Evolutionary conservation across 2,888 invertebrate genomes (phyloP), one percentile per base, ranked within the genome.

Genomic region (Drosophila ustulata): DNA sequence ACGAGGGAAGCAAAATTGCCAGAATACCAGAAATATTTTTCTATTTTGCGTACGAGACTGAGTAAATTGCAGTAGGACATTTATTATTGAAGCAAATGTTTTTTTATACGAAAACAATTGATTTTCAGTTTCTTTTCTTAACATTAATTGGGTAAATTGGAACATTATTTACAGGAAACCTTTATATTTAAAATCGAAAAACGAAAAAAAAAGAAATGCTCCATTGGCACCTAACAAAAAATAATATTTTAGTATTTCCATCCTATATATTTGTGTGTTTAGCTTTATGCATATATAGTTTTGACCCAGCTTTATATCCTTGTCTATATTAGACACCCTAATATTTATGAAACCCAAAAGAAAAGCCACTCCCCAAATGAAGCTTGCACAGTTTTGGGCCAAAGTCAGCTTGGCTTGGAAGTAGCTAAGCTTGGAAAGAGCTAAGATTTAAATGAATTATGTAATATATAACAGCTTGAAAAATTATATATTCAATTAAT

Each of bases 321-420:
- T 88, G 88, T 88, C 88, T 88, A 88, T 88, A 88, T 88, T 88
- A 88, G 88, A 88, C 88, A 86, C 63, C 57, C 51, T 84, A 71
- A 80, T 76, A 71, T 76, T 80, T 79, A 80, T 61, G 57, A 65
- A 75, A 69, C 45, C 30, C 43, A 34, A 55, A 62, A 55, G 43
- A 45, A 39, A 46, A 23, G 9, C 45, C 39, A 50, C 41, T 47
- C 43, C 28, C 45, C 39, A 11, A 72, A 45, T 43, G 37, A 80
- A 66, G 59, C 30, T 53, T 71, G 70, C 78, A 70, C 64, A 71
- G 71, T 59, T 59, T 71, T 52, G 64, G 71, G 66, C 49, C 55
- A 65, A 59, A 71, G 66, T 70, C 57, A 30, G 32, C 30, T 62
- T 46, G 39, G 26, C 37, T 11, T 32, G 0, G 46, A 62, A 63